A percentile compares a stretch with the other conserved stretches of the same genome.
Conservation (phyloP, 2,888 invertebrate genomes). For the Lottia scabra region DNA sequence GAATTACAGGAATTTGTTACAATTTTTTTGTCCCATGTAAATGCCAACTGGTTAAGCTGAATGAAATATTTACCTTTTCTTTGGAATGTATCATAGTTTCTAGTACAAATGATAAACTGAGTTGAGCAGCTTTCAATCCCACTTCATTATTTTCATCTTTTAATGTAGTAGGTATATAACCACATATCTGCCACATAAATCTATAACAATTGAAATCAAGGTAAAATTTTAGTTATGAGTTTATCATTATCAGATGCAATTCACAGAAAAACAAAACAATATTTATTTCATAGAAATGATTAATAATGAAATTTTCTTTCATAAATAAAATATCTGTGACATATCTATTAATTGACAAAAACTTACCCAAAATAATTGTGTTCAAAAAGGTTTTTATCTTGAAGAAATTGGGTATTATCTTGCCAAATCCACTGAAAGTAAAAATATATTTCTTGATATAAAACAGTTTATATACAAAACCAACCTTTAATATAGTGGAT, state of each 20-base stretch:
- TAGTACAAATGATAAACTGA: conserved; percentile 93
- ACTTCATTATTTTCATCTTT: conserved; percentile 79
- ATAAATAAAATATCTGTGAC: too few relatives aligned
- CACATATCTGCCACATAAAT: conserved; percentile 97
- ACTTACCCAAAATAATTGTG: conserved; percentile 93
- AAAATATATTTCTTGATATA: background rate
- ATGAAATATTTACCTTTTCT: conserved; percentile 79
- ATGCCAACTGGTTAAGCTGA: too few relatives aligned
- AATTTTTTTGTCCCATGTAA: too few relatives aligned
- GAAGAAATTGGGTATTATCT: conserved; percentile 94
- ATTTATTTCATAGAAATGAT: too few relatives aligned
- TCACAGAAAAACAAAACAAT: background rate
- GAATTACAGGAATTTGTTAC: too few relatives aligned
- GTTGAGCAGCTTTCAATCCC: conserved; percentile 77
- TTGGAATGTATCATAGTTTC: conserved; percentile 97
- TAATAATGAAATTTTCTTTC: background rate
- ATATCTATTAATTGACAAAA: too few relatives aligned
- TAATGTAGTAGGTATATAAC: conserved; percentile 90
- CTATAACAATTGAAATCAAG: too few relatives aligned
- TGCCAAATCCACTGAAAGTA: conserved; percentile 88
- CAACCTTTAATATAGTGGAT: background rate
- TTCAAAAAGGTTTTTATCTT: conserved; percentile 95
- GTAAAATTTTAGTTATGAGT: too few relatives aligned
- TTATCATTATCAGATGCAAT: too few relatives aligned
- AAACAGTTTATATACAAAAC: background rate